Conservation (phyloP, 1,140 invertebrate species). For the Samia ricini region DNA sequence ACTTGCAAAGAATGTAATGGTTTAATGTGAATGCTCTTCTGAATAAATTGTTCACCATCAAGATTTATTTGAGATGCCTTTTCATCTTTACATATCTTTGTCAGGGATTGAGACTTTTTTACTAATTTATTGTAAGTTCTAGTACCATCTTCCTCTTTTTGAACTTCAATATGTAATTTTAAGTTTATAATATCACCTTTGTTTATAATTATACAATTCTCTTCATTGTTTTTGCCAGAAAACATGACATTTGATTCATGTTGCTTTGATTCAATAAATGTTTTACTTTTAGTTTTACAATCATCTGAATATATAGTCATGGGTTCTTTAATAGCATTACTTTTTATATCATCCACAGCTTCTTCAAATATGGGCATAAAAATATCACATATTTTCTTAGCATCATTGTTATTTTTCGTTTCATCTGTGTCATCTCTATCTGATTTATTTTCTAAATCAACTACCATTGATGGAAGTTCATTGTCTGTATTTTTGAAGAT, state of each 20-base stretch:
- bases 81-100: constrained; percentile 21
- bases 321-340: neutral
- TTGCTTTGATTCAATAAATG: neutral
- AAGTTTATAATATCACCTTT: constrained; percentile 36
- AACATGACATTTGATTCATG: neutral
- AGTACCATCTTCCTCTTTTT: constrained; percentile 19
- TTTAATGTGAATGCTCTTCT: constrained; percentile 13
- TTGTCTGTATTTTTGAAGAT: constrained; percentile 1
- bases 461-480: neutral
- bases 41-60: constrained; percentile 15
- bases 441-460: neutral
- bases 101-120: constrained; percentile 8
- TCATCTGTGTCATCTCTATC: neutral
- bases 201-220: constrained; percentile 23
- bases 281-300: too few species aligned
- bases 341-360: neutral
- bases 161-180: constrained; percentile 44
- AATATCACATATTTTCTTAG: neutral
- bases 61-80: constrained; percentile 38
- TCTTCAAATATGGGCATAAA: neutral
- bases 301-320: too few species aligned
- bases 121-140: neutral
- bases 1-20: constrained; percentile 20
- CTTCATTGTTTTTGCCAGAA: neutral
- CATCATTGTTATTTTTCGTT: neutral